Evolutionary conservation across 64 coral and sea anemone genomes (phyloP), one percentile per base, ranked within the genome.

Genomic region (Montipora efflorescens): DNA sequence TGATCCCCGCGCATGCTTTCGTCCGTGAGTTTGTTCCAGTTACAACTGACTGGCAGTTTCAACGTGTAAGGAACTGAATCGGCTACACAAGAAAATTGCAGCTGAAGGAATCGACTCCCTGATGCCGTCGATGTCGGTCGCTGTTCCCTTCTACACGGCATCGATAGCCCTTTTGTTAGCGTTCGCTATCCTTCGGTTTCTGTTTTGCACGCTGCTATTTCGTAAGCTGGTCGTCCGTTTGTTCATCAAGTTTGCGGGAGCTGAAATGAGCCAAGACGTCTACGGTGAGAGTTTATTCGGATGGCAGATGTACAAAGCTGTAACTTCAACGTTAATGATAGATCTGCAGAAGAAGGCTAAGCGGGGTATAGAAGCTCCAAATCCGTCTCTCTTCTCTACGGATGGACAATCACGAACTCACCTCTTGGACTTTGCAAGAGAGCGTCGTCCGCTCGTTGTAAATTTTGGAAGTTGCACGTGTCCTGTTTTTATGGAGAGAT

Each of bases 401-500:
- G 90, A 95, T 64, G 93, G 93, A 16, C 78, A 59, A 22, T 76
- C 92, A 16, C 46, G 88, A 28, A 28, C 67, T 7, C 73, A 93
- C n/a, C 83, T 98, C 8, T 81, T 95, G 4, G 93, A 98, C 77
- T 72, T 84, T 71, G 57, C 87, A 16, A 64, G 66, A 28, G 93
- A 80, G 11, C 74, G 59, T 73, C 79, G 90, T 20, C 90, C 93
- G 59, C 75, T 95, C 5, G 90, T 98, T 5, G 62, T 98, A 1
- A 94, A 94, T 21, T 95, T 98, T 70, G 96, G 96, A 48, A 98
- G 96, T 79, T 98, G 89, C 79, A 95, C 96, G 12, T 98, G 96
- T 53, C 96, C 96, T 12, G 78, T 98, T 16, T 98, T 98, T 66
- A 91, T 93, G 74, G 58, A 88, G 12, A 78, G 86, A 43, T 74